Percentiles rank a stretch among this genome's conserved stretches.
Evolutionary conservation across 2,797 vertebrate species (phyloP).

Genomic region (Semaprochilodus insignis): DNA sequence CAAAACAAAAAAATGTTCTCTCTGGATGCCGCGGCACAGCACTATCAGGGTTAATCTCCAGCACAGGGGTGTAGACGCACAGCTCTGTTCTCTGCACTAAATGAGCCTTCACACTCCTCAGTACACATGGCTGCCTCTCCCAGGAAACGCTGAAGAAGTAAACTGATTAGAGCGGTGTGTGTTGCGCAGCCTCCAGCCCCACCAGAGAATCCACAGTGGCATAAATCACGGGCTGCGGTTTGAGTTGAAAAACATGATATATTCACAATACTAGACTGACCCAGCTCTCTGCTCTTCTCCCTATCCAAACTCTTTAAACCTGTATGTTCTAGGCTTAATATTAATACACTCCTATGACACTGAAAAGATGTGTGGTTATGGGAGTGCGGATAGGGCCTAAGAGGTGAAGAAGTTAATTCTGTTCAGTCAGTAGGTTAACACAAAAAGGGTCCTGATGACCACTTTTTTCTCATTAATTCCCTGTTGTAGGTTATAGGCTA

Average conservation of each 20-base stretch:
- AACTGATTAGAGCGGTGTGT: conserved; percentile 57
- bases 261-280: neutral
- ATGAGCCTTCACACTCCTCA: conserved; percentile 67
- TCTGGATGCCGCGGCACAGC: conserved; percentile 55
- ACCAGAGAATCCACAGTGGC: conserved; percentile 42
- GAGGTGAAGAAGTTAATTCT: too few relatives aligned
- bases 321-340: too few relatives aligned
- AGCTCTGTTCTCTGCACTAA: conserved; percentile 68
- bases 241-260: conserved; percentile 27
- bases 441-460: too few relatives aligned
- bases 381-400: too few relatives aligned
- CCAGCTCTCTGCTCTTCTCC: neutral
- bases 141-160: conserved; percentile 62
- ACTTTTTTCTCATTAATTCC: too few relatives aligned
- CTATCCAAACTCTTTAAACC: neutral
- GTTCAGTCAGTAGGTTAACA: too few relatives aligned
- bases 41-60: conserved; percentile 51
- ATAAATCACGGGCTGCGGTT: conserved; percentile 31
- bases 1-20: conserved; percentile 75
- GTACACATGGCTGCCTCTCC: conserved; percentile 60
- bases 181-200: conserved; percentile 44
- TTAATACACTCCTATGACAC: too few relatives aligned
- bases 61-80: conserved; percentile 41
- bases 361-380: too few relatives aligned
- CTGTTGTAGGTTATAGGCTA: too few relatives aligned